These are phyloP conservation scores for Pachydiplax longipennis DNA, from an alignment of 2,888 invertebrate genomes.

Conservation along the genomic window DNA sequence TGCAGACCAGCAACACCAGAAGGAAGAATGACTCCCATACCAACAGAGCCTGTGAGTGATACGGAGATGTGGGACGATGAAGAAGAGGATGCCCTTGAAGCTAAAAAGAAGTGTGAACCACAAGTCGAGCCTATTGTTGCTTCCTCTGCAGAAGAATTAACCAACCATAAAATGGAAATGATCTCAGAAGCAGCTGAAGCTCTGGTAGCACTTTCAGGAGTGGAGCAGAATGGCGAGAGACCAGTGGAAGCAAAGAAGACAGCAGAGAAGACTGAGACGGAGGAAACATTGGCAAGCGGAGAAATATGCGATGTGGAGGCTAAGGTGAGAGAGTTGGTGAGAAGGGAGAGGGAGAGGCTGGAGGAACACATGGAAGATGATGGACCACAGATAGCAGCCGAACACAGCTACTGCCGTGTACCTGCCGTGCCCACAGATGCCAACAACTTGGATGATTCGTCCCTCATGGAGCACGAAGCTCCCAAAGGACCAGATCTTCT, in stretches of 20 bases:
- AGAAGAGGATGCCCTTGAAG: background rate
- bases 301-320: background rate
- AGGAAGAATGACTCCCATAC: conserved; percentile 55
- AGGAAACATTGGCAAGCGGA: background rate
- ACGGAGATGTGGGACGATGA: conserved; percentile 35
- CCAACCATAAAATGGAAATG: conserved; percentile 56
- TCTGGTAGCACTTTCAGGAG: conserved; percentile 55
- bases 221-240: conserved; percentile 48
- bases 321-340: conserved; percentile 21
- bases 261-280: conserved; percentile 54
- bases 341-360: conserved; percentile 16
- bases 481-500: background rate
- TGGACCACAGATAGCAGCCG: conserved; percentile 51
- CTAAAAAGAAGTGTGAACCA: conserved; percentile 50
- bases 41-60: conserved; percentile 49
- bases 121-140: conserved; percentile 54
- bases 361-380: conserved; percentile 12
- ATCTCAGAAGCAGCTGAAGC: conserved; percentile 59
- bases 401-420: conserved; percentile 55
- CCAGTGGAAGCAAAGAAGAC: conserved; percentile 54
- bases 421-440: conserved; percentile 31
- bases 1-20: conserved; percentile 56
- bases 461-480: background rate
- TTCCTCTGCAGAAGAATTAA: conserved; percentile 54
- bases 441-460: conserved; percentile 18